A percentile compares a stretch with the other conserved stretches of the same genome.
phyloP scores from a whole-genome alignment of 2,797 vertebrate genomes.

The Kryptopterus vitreolus region DNA sequence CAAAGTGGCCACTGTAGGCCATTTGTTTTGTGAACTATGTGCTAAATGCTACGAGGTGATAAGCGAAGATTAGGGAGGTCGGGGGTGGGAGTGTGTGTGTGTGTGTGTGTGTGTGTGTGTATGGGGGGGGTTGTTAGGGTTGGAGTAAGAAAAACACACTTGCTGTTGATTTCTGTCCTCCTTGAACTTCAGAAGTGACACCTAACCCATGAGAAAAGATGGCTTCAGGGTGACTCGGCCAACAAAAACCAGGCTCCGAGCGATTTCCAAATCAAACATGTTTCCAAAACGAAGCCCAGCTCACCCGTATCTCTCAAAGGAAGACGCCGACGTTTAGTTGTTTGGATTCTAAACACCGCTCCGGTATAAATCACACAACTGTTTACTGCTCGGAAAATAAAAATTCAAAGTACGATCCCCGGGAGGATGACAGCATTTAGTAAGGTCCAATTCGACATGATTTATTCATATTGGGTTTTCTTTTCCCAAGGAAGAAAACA shows the following conservation, averaged over 20 bases:
- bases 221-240: not conserved
- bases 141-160: constrained; percentile 57
- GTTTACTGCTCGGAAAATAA: constrained; percentile 49
- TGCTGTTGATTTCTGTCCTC: constrained; percentile 62
- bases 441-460: constrained; percentile 37
- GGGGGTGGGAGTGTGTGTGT: constrained; percentile 44
- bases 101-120: constrained; percentile 57
- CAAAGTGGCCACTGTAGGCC: constrained; percentile 60
- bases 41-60: constrained; percentile 86
- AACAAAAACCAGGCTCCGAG: constrained; percentile 16
- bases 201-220: constrained; percentile 28
- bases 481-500: constrained; percentile 12
- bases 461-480: constrained; percentile 39
- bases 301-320: constrained; percentile 34
- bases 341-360: constrained; percentile 55
- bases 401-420: constrained; percentile 37
- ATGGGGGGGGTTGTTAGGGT: constrained; percentile 47
- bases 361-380: constrained; percentile 48
- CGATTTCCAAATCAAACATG: constrained; percentile 29
- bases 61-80: constrained; percentile 55
- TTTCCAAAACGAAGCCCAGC: constrained; percentile 24
- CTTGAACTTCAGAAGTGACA: constrained; percentile 72
- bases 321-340: constrained; percentile 28
- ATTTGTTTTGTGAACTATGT: constrained; percentile 92
- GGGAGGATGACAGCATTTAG: constrained; percentile 27